Base-by-base conservation (phyloP, 2,888 invertebrate genomes). In the Athalia circularis region DNA sequence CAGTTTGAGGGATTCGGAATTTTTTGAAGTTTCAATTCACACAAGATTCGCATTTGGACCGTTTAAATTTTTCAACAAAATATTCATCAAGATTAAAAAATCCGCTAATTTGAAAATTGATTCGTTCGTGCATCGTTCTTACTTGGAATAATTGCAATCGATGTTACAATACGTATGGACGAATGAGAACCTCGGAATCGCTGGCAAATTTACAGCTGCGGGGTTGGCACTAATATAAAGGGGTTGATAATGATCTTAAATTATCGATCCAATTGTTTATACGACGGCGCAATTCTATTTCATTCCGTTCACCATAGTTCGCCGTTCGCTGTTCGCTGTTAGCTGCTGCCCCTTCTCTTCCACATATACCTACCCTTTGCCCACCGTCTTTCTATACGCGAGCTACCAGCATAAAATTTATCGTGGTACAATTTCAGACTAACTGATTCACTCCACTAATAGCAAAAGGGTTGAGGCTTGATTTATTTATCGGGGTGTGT, bases 191-290 rank as follows among this genome's bases (percentile, higher is more conserved):
- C 85, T 80, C 85, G 87, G 84, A 65, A 81, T 83, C 79, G 81
- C 79, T 82, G 83, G 83, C 82, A 82, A 88, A 87, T 86, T 85
- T 86, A 88, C 82, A 84, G 86, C 84, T 83, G 81, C 84, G 83
- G 83, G 84, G 86, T 85, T 86, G 86, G 84, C 86, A 84, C 86
- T 86, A 85, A 88, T 88, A 86, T 86, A 87, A 87, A 86, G 85
- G 87, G 86, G 86, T 82, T 88, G 89, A 89, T 89, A 89, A 89
- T 86, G 86, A 89, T 89, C 89, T 88, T 84, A 86, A 89, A 89
- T 88, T 90, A 90, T 89, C 86, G 89, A 90, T 89, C 89, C 88
- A 87, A 89, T 90, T 89, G 88, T 89, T 89, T 88, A 88, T 88
- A 89, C 87, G 88, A 86, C 86, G 86, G 86, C 86, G 87, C 88